phyloP scores from a whole-genome alignment of 1,140 invertebrate species.

The Bursaphelenchus mucronatus region DNA sequence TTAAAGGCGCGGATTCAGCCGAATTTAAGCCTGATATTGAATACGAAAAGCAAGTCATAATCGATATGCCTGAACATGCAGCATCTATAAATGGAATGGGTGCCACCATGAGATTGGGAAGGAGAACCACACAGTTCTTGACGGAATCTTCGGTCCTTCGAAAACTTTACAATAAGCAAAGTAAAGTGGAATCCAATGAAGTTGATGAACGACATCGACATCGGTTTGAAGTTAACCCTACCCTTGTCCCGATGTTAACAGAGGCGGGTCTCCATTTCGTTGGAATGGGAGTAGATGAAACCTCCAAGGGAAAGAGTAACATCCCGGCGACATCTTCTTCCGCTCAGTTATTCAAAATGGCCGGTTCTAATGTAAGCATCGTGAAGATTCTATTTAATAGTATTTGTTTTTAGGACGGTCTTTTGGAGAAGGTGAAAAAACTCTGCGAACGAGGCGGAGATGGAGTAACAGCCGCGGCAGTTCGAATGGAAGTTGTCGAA shows the following conservation, averaged over 20 bases:
- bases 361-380: constrained; percentile 18
- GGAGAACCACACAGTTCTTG: constrained; percentile 77
- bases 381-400: constrained; percentile 2
- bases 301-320: constrained; percentile 16
- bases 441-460: constrained; percentile 51
- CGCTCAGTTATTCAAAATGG: constrained; percentile 41
- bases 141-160: constrained; percentile 50
- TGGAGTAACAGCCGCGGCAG: constrained; percentile 54
- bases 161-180: constrained; percentile 39
- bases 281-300: constrained; percentile 68
- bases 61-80: constrained; percentile 98
- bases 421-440: constrained; percentile 49
- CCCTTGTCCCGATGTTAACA: constrained; percentile 75
- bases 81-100: constrained; percentile 74
- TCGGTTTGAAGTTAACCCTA: constrained; percentile 76
- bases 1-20: constrained; percentile 77
- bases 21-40: constrained; percentile 74
- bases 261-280: constrained; percentile 82
- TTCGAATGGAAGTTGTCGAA: constrained; percentile 78
- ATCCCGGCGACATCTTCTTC: constrained; percentile 46
- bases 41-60: constrained; percentile 66
- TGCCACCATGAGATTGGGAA: constrained; percentile 94
- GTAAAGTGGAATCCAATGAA: constrained; percentile 64
- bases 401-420: constrained; percentile 12
- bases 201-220: constrained; percentile 96